Conservation (phyloP, 2,113 vertebrate genomes). For the Neogale vison region DNA sequence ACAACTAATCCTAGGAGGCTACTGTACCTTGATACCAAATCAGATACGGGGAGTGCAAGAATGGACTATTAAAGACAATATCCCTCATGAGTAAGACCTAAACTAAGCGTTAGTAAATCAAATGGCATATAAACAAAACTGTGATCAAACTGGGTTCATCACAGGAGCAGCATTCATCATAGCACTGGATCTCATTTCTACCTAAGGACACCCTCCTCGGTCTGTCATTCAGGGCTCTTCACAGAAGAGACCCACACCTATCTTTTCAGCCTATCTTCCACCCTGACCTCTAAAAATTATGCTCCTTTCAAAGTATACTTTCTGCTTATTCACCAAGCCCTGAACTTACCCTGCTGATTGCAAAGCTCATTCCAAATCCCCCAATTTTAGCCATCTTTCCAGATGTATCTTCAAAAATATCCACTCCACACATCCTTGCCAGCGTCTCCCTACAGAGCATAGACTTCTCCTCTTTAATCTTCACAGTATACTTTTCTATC, state of each 20-base stretch:
- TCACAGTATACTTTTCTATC: not conserved
- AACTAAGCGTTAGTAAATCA: not conserved
- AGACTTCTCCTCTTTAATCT: not conserved
- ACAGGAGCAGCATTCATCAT: not conserved
- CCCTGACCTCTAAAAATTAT: not conserved
- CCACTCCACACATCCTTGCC: not conserved
- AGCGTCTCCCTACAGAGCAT: not conserved
- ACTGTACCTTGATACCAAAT: not conserved
- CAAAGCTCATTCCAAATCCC: not conserved
- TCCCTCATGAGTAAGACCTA: not conserved
- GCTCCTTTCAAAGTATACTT: not conserved
- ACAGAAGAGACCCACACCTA: not conserved
- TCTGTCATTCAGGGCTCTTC: not conserved
- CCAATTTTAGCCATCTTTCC: not conserved
- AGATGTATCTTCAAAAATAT: not conserved
- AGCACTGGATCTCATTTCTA: not conserved
- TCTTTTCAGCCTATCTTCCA: not conserved
- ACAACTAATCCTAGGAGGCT: not conserved
- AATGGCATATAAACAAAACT: not conserved
- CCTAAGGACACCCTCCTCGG: not conserved
- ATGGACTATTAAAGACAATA: not conserved
- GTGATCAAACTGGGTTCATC: not conserved
- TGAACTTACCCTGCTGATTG: not conserved
- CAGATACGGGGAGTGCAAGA: not conserved
- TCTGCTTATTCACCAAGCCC: not conserved